These are phyloP conservation scores for Agapornis canus DNA, from an alignment of 2,797 vertebrate genomes.

Conservation along the genomic window DNA sequence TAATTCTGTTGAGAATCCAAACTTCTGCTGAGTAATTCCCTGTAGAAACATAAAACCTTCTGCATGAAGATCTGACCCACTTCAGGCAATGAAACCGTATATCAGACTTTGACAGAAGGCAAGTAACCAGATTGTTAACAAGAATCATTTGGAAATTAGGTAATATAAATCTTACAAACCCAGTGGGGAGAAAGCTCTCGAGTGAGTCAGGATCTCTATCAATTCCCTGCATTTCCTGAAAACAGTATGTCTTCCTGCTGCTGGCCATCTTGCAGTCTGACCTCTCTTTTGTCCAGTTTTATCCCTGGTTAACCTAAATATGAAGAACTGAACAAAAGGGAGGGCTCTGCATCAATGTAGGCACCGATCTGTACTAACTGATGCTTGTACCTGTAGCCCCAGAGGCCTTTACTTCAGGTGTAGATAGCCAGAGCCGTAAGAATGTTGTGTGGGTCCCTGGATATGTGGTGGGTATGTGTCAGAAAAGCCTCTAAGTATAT, in stretches of 20 bases:
- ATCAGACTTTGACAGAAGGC: background rate
- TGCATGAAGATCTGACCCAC: background rate
- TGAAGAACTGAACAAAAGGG: background rate
- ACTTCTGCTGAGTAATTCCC: background rate
- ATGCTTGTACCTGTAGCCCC: background rate
- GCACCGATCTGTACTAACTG: background rate
- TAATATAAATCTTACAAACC: background rate
- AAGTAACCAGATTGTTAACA: background rate
- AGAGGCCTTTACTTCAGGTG: background rate
- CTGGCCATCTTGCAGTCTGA: background rate
- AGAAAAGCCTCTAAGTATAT: background rate
- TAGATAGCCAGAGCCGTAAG: background rate
- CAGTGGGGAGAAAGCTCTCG: background rate
- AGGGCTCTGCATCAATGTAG: background rate
- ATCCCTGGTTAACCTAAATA: background rate
- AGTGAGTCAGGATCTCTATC: background rate
- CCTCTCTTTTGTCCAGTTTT: background rate
- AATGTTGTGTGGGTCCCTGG: background rate
- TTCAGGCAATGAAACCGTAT: background rate
- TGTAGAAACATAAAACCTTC: background rate
- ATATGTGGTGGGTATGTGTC: background rate
- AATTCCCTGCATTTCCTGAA: background rate
- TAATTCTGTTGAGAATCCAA: background rate
- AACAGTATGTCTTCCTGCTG: background rate
- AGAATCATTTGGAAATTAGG: background rate